Evolutionary conservation across 2,113 vertebrate species (phyloP).

Genomic region (Panthera uncia): DNA sequence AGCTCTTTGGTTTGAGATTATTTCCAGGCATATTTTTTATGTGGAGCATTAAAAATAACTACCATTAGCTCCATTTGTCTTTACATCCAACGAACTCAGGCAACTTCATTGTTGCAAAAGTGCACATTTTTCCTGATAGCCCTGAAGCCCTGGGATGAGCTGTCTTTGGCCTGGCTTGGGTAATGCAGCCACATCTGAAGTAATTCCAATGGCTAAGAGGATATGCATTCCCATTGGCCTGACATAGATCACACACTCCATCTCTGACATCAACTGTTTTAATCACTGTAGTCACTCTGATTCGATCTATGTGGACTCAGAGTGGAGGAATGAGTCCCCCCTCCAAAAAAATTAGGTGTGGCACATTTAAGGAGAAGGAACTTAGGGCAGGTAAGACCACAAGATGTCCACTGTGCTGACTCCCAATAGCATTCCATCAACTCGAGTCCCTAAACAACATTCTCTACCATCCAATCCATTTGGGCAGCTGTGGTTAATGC

Average conservation of each 20-base stretch:
- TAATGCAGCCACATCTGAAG: background rate
- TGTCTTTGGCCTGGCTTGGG: background rate
- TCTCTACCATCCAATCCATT: background rate
- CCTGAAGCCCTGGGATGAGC: background rate
- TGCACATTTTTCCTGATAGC: background rate
- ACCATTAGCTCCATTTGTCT: background rate
- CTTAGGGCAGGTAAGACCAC: background rate
- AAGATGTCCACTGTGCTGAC: background rate
- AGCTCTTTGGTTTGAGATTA: background rate
- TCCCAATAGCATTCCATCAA: background rate
- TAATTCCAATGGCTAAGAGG: background rate
- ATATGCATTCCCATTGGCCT: background rate
- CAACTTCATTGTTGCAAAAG: background rate
- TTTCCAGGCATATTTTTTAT: background rate
- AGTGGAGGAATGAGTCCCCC: background rate
- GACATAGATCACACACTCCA: background rate
- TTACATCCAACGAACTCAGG: background rate
- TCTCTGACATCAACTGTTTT: background rate
- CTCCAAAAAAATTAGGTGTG: background rate
- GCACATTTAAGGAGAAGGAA: background rate
- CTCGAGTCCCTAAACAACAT: background rate
- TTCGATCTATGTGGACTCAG: background rate
- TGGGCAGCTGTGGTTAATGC: background rate
- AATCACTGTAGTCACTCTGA: background rate
- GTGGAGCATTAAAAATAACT: background rate